Evolutionary conservation across 2,888 invertebrate species (phyloP), one percentile per base, ranked within the genome.

Genomic region (Arrhopalites spinosus): DNA sequence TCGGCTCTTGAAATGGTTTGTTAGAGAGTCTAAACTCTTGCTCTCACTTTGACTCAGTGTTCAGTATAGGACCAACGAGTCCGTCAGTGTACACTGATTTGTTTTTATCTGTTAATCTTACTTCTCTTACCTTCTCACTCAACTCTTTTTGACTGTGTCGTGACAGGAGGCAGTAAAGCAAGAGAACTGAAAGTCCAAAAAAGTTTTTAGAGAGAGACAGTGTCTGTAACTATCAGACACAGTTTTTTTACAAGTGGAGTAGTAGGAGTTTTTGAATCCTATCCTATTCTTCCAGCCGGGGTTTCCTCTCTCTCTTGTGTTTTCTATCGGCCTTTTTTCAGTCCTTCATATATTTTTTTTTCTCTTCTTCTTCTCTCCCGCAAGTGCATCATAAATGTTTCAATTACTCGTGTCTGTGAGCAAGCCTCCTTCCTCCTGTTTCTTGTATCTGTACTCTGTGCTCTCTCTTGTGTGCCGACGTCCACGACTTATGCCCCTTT

Each of bases 81-180:
- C 50, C 15, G 50, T 50, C 7, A 13, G 20, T 59, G 59, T 59
- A 59, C 59, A 59, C 25, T 59, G 59, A 59, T 59, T 59, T 59
- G 59, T 59, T 59, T 59, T 59, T 59, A 59, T 59, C 20, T 20
- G 59, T 59, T 59, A 7, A 59, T 59, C 59, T 23, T n/a, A n/a
- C 5, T 36, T 20, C 59, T 23, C 11, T 20, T 20, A 23, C 25
- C 59, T 59, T 23, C 59, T 25, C 23, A 59, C 17, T 36, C 36
- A 36, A 36, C 5, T 11, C 36, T 36, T 7, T 36, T 7, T 11
- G 36, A 36, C 36, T 36, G 36, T 36, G 11, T 36, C 36, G 36
- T 36, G 36, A 50, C 50, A 50, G 15, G 50, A 50, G 20, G 20
- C 50, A 50, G n/a, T n/a, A 50, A 50, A 2, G 15, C 50, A 50